Evolutionary conservation across 2,888 invertebrate genomes (phyloP).

Genomic region (Drosophila meridiana): DNA sequence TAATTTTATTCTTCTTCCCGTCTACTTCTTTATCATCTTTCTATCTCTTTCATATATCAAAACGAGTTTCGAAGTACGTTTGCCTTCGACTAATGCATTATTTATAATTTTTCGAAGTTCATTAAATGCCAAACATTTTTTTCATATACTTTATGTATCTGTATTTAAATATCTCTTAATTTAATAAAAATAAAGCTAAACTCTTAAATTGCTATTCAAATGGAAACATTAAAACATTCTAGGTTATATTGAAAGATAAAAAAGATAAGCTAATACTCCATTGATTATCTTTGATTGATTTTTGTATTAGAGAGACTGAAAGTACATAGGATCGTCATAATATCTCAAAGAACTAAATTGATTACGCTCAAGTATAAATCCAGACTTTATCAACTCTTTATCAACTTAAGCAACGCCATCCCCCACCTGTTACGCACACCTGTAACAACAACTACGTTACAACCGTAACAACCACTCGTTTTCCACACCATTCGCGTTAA

Average conservation of each 20-base stretch:
- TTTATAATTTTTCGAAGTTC: conserved; percentile 46
- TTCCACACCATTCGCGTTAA: not conserved
- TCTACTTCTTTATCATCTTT: conserved; percentile 16
- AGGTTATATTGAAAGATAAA: not conserved
- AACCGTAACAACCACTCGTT: too few relatives aligned
- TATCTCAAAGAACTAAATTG: not conserved
- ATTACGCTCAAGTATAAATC: not conserved
- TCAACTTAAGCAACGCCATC: not conserved
- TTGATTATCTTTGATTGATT: too few relatives aligned
- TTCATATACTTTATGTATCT: not conserved
- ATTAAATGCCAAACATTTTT: conserved; percentile 62
- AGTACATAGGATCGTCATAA: too few relatives aligned
- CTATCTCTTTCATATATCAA: conserved; percentile 1
- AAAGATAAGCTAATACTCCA: too few relatives aligned
- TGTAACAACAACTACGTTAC: not conserved
- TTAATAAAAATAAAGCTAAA: not conserved
- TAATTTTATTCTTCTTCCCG: conserved; percentile 1
- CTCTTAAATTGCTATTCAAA: too few relatives aligned
- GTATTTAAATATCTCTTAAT: not conserved
- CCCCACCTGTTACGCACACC: not conserved
- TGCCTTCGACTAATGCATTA: conserved; percentile 39
- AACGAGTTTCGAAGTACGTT: conserved; percentile 49
- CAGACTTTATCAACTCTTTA: not conserved
- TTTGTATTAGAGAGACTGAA: too few relatives aligned
- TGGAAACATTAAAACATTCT: not conserved